Evolutionary conservation across 2,113 vertebrate species (phyloP), one percentile per base, ranked within the genome.

Genomic region (Trochalopteron elliotii): DNA sequence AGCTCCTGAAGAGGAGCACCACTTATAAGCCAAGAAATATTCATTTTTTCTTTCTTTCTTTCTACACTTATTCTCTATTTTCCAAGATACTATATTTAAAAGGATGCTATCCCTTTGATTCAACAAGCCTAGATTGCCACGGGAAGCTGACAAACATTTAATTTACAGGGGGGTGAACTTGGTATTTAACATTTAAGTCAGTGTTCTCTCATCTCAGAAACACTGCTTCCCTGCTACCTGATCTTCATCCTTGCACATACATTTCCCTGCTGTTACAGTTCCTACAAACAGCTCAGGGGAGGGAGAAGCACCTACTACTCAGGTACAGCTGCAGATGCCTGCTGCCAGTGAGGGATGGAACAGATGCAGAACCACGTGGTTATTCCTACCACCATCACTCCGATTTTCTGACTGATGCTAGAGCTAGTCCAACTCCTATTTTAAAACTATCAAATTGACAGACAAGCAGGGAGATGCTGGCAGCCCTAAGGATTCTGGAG

Each of bases 391-490:
- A 56, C 24, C 77, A 52, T 40, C 28, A 7, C 35, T 68, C 60
- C 0, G 1, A 55, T 3, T 11, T 31, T 21, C 53, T 52, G 35
- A 50, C 12, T 31, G 31, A 55, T 15, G n/a, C 71, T 57, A 55
- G 3, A 50, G 20, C 9, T 60, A 42, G 20, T n/a, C 22, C 56
- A 80, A 10, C n/a, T 64, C 40, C 33, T 31, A 5, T 15, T 61
- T 59, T 49, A 64, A 83, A 70, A 59, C 71, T 37, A 50, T 9
- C 28, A 37, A 52, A 50, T 53, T 35, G 52, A 84, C 16, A 35
- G 1, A 65, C 15, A 19, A 56, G n/a, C 12, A 28, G 30, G 0
- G 3, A 85, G 55, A 76, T 16, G 52, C 0, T 86, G 59, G 60
- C 24, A 83, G 52, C 25, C 18, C 16, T 31, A 37, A 19, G 11